Evolutionary conservation across 1,140 invertebrate genomes (phyloP), one percentile per base, ranked within the genome.

Genomic region (Micrasema longulum): DNA sequence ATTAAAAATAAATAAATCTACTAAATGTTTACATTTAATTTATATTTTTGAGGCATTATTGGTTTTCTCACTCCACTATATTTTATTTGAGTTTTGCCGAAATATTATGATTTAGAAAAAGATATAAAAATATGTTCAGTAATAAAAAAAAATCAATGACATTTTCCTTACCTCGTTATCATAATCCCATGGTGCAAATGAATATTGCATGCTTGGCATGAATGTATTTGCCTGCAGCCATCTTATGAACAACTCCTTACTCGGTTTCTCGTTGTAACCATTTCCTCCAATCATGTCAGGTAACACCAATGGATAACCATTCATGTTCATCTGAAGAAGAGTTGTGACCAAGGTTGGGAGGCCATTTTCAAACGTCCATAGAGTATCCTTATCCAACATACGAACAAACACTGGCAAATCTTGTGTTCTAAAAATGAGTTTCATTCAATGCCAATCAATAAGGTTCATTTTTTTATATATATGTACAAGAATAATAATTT

Each of bases 201-300:
- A 93, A 78, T 93, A 93, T 79, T 95, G 92, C 71, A 95, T 81
- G 1, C 87, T 81, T 0, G 93, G 92, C 87, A 95, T 89, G 76
- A 94, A 93, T 1, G 87, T 83, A 73, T 89, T 92, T 0, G 87
- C 88, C 80, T 94, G 90, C 35, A 93, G 77, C 93, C 93, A 95
- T 67, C 93, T 82, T 45, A 95, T 88, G 74, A 89, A 94, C 6
- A 95, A 79, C 77, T 95, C 90, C 63, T 87, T 85, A 4, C 87
- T 82, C 41, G 76, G 86, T 80, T 81, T 76, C 9, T 78, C 73
- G 2, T 78, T 72, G 73, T 92, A 91, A 1, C 87, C 90, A 78
- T 94, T 93, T 11, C 93, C 93, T n/a, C 65, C 65, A 73, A 95
- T 88, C 89, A 94, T 93, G 77, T 95, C 93, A 6, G 93, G 92